Evolutionary conservation across 2,797 vertebrate species (phyloP).

Genomic region (Catharus ustulatus): DNA sequence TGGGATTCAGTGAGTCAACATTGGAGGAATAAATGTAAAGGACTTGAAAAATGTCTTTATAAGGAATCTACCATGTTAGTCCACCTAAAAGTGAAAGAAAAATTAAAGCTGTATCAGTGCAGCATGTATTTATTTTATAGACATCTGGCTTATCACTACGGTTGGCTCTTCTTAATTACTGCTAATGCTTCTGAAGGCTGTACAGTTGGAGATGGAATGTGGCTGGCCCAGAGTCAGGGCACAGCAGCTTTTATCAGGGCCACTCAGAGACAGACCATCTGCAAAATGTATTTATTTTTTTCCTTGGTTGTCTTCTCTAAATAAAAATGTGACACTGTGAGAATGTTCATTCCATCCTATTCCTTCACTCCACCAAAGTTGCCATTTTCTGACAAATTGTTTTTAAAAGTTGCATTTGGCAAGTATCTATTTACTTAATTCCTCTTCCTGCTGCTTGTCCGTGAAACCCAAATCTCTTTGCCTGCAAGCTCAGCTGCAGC

Average conservation of each 20-base stretch:
- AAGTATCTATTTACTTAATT: constrained; percentile 25
- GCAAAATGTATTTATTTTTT: constrained; percentile 6
- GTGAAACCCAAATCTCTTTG: background rate
- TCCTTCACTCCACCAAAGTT: background rate
- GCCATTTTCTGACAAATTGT: background rate
- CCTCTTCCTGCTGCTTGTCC: background rate
- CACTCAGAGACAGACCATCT: background rate
- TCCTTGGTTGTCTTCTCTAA: background rate
- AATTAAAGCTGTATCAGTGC: background rate
- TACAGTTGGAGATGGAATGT: constrained; percentile 5
- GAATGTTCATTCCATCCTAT: background rate
- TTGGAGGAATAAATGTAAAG: background rate
- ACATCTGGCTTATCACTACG: background rate
- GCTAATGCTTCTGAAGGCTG: constrained; percentile 23
- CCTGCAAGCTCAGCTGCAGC: background rate
- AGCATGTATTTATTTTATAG: background rate
- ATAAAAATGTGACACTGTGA: constrained; percentile 7
- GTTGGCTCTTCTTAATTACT: constrained; percentile 24
- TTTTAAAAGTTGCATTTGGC: constrained; percentile 19
- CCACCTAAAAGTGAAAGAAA: background rate
- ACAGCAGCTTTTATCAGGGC: background rate
- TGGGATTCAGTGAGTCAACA: background rate
- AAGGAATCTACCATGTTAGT: background rate
- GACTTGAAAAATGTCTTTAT: background rate
- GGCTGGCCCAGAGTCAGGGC: background rate